A percentile compares a stretch with the other conserved stretches of the same genome.
Evolutionary conservation across 2,797 vertebrate species (phyloP).

Genomic region (Propithecus perrieri): DNA sequence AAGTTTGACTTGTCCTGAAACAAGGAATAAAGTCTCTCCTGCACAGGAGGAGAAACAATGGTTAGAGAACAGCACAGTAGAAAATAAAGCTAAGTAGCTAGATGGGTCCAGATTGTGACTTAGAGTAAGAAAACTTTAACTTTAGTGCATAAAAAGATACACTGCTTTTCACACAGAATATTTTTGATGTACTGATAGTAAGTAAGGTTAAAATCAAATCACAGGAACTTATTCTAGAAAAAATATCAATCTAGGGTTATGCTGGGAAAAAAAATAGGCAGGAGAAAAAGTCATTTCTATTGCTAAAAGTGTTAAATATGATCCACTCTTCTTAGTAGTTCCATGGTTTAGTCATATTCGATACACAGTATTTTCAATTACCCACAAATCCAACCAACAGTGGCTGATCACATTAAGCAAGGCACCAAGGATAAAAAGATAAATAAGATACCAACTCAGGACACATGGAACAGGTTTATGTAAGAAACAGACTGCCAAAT

Average conservation of each 20-base stretch:
- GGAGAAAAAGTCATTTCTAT: conserved; percentile 24
- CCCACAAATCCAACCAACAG: conserved; percentile 7
- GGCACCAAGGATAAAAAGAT: conserved; percentile 1
- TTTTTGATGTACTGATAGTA: not conserved
- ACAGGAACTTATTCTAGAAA: not conserved
- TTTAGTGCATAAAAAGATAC: not conserved
- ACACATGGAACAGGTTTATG: not conserved
- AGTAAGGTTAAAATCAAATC: conserved; percentile 9
- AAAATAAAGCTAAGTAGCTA: conserved; percentile 41
- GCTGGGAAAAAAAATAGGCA: not conserved
- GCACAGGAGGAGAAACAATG: not conserved
- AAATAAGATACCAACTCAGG: not conserved
- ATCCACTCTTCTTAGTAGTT: not conserved
- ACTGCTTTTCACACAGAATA: not conserved
- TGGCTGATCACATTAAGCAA: not conserved
- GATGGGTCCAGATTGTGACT: not conserved
- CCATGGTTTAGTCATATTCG: not conserved
- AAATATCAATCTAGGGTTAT: not conserved
- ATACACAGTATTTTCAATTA: conserved; percentile 18
- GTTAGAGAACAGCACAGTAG: not conserved
- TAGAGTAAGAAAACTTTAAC: conserved; percentile 12
- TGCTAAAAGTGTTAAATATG: not conserved
- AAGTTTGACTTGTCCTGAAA: not conserved
- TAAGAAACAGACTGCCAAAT: conserved; percentile 4
- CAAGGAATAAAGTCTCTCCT: conserved; percentile 12